Percentiles rank a stretch among this genome's conserved stretches.
Evolutionary conservation across 2,888 invertebrate species (phyloP).

Genomic region (Campoplex capitator): DNA sequence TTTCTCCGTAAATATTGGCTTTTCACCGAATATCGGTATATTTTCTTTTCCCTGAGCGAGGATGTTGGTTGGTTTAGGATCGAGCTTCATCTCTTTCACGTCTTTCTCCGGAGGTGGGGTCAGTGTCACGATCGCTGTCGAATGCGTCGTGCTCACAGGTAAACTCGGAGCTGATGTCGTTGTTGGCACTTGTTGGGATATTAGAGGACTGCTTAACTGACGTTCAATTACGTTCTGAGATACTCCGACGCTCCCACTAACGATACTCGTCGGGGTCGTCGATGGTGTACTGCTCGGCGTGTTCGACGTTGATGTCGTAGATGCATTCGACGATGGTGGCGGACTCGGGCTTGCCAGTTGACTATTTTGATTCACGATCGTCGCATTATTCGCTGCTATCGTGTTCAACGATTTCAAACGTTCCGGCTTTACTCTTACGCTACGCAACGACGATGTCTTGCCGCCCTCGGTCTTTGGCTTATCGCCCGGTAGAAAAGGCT

Average conservation of each 20-base stretch:
- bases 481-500: constrained; percentile 82
- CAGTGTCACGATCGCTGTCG: constrained; percentile 83
- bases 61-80: constrained; percentile 81
- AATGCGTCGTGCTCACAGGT: constrained; percentile 79
- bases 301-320: constrained; percentile 73
- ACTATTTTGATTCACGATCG: constrained; percentile 73
- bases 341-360: constrained; percentile 82
- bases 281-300: constrained; percentile 81
- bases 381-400: constrained; percentile 79
- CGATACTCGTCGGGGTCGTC: constrained; percentile 78
- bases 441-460: constrained; percentile 87
- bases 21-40: constrained; percentile 85
- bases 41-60: constrained; percentile 87
- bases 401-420: constrained; percentile 84
- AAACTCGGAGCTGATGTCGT: constrained; percentile 71
- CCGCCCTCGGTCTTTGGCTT: constrained; percentile 83
- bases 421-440: constrained; percentile 89
- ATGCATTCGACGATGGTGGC: constrained; percentile 80
- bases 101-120: constrained; percentile 84
- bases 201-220: constrained; percentile 80
- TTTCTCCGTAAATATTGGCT: constrained; percentile 80
- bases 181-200: constrained; percentile 77
- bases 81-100: constrained; percentile 81
- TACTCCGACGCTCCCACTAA: constrained; percentile 12
- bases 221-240: constrained; percentile 80